Evolutionary conservation across 2,113 vertebrate genomes (phyloP).

Genomic region (Brienomyrus brachyistius): DNA sequence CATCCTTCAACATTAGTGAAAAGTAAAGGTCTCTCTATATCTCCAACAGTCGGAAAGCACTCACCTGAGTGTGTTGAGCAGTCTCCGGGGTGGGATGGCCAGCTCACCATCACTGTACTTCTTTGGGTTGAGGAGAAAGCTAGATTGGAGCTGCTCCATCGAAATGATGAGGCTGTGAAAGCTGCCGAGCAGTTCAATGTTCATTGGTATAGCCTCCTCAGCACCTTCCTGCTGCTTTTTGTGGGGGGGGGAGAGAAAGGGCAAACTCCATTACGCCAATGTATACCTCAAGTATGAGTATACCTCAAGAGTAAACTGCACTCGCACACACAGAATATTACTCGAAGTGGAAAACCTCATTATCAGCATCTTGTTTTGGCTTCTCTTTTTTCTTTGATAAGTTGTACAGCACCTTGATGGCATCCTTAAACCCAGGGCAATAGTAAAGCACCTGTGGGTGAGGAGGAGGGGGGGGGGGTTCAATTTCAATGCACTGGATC

Average conservation of each 20-base stretch:
- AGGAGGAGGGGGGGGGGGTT: background rate
- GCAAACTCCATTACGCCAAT: background rate
- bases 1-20: background rate
- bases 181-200: conserved; percentile 80
- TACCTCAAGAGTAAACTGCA: background rate
- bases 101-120: conserved; percentile 79
- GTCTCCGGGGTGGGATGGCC: conserved; percentile 79
- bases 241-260: background rate
- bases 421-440: conserved; percentile 89
- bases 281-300: background rate
- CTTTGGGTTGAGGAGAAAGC: conserved; percentile 80
- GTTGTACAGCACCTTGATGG: conserved; percentile 76
- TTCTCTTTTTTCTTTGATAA: conserved; percentile 72
- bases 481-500: background rate
- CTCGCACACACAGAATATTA: background rate
- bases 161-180: conserved; percentile 83
- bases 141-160: conserved; percentile 87
- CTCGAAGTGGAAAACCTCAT: conserved; percentile 61
- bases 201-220: conserved; percentile 65
- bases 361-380: conserved; percentile 63
- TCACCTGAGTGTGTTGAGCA: conserved; percentile 88
- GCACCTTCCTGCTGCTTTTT: conserved; percentile 47
- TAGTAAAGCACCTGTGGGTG: conserved; percentile 71
- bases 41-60: background rate
- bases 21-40: background rate